Percentiles rank a stretch among this genome's conserved stretches.
These are phyloP conservation scores for Willowsia nigromaculata DNA, from an alignment of 2,888 invertebrate genomes.

Conservation along the genomic window DNA sequence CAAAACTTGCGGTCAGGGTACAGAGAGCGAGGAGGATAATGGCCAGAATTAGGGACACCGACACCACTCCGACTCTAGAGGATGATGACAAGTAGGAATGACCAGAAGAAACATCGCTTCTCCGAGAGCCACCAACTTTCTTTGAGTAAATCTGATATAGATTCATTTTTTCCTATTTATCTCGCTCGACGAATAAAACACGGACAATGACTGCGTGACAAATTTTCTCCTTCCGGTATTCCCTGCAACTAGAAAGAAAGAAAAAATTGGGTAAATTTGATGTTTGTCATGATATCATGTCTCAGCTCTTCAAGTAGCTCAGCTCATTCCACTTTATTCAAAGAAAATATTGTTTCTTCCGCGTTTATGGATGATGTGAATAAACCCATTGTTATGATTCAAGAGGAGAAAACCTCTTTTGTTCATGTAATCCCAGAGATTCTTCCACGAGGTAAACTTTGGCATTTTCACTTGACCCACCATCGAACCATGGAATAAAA, in stretches of 20 bases:
- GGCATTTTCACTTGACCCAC: too few relatives aligned
- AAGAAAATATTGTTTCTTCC: too few relatives aligned
- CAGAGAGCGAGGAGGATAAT: conserved; percentile 42
- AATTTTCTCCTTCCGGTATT: not conserved
- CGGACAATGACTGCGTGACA: not conserved
- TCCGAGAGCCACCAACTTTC: not conserved
- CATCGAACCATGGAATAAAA: too few relatives aligned
- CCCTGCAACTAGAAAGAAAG: too few relatives aligned
- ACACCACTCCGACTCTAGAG: not conserved
- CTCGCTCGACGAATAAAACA: too few relatives aligned
- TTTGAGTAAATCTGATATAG: not conserved
- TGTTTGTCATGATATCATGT: not conserved
- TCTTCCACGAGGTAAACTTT: too few relatives aligned
- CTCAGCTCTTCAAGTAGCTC: too few relatives aligned
- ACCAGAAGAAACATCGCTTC: not conserved
- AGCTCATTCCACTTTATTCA: too few relatives aligned
- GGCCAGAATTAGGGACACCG: conserved; percentile 45
- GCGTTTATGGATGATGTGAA: too few relatives aligned
- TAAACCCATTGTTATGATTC: too few relatives aligned
- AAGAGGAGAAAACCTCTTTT: too few relatives aligned
- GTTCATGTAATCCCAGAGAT: too few relatives aligned
- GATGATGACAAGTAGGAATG: not conserved
- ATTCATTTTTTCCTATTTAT: not conserved
- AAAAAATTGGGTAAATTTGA: not conserved
- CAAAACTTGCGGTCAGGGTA: conserved; percentile 13